A percentile compares a stretch with the other conserved stretches of the same genome.
phyloP scores from a whole-genome alignment of 1,140 invertebrate species.

The Idris sp. region DNA sequence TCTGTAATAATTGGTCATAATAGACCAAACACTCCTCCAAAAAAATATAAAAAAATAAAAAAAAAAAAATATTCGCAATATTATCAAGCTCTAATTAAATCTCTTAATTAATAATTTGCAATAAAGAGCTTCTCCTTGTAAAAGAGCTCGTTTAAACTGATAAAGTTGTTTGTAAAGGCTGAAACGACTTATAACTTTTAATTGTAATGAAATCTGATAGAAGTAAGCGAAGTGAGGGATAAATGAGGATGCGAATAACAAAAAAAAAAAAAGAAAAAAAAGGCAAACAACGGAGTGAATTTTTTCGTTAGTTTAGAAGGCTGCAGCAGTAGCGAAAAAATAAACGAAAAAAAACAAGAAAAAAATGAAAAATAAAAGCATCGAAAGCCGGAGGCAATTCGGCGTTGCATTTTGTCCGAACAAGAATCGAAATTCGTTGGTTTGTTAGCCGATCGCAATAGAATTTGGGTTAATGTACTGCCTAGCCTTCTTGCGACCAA shows the following conservation, averaged over 20 bases:
- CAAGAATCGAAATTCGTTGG: constrained; percentile 54
- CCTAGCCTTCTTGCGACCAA: constrained; percentile 56
- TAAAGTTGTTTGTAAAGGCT: constrained; percentile 58
- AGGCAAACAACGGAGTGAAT: constrained; percentile 23
- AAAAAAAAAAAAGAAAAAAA: not conserved
- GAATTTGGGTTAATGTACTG: no score
- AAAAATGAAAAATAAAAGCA: constrained; percentile 23
- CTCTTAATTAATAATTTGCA: constrained; percentile 57
- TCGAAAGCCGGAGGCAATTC: constrained; percentile 46
- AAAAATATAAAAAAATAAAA: no score
- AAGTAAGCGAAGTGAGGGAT: constrained; percentile 35
- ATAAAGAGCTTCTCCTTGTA: constrained; percentile 42
- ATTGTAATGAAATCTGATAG: constrained; percentile 58
- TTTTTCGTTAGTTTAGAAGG: constrained; percentile 52
- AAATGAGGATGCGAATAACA: constrained; percentile 17
- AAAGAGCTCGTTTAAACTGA: constrained; percentile 56
- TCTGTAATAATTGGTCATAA: constrained; percentile 41
- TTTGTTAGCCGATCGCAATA: constrained; percentile 10
- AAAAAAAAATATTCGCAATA: constrained; percentile 45
- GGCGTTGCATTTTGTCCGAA: constrained; percentile 58
- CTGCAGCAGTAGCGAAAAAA: constrained; percentile 39
- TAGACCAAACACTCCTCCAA: constrained; percentile 29
- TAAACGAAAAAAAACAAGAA: no score
- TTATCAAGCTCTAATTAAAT: constrained; percentile 53
- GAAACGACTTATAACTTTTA: constrained; percentile 60